Evolutionary conservation across 1,140 invertebrate species (phyloP).

Genomic region (Drosophila oshimai): DNA sequence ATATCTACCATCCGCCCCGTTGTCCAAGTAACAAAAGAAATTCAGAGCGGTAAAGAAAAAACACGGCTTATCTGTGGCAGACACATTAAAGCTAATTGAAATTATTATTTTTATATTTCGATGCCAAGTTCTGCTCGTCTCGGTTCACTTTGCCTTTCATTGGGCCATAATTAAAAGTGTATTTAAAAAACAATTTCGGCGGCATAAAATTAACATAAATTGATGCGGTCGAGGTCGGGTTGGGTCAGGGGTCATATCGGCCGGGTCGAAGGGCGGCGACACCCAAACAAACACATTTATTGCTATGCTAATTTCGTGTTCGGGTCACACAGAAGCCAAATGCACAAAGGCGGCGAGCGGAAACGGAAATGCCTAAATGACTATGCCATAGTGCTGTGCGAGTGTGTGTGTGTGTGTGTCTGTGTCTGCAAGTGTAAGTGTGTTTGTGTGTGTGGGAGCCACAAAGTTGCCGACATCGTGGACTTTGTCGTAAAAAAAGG

Average conservation of each 20-base stretch:
- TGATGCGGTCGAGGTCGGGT: conserved; percentile 55
- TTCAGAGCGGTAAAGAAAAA: background rate
- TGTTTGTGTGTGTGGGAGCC: conserved; percentile 23
- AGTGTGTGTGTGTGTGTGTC: conserved; percentile 4
- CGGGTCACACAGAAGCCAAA: conserved; percentile 57
- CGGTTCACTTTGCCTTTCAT: conserved; percentile 28
- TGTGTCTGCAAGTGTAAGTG: background rate
- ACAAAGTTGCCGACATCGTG: conserved; percentile 69
- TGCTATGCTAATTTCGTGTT: conserved; percentile 70
- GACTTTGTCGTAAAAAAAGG: conserved; percentile 73
- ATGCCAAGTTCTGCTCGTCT: conserved; percentile 5
- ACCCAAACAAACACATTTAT: conserved; percentile 65
- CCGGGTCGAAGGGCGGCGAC: conserved; percentile 32
- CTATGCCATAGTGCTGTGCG: conserved; percentile 58
- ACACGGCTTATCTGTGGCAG: conserved; percentile 12
- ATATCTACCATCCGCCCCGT: background rate
- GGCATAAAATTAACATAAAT: conserved; percentile 72
- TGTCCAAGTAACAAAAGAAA: background rate
- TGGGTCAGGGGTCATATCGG: conserved; percentile 1
- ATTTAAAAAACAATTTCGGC: conserved; percentile 77
- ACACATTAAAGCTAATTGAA: conserved; percentile 57
- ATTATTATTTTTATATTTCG: conserved; percentile 50
- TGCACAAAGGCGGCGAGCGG: conserved; percentile 72
- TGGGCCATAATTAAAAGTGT: conserved; percentile 73
- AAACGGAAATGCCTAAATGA: conserved; percentile 80